Evolutionary conservation across 2,888 invertebrate genomes (phyloP), one percentile per base, ranked within the genome.

Genomic region (Agriotes lineatus): DNA sequence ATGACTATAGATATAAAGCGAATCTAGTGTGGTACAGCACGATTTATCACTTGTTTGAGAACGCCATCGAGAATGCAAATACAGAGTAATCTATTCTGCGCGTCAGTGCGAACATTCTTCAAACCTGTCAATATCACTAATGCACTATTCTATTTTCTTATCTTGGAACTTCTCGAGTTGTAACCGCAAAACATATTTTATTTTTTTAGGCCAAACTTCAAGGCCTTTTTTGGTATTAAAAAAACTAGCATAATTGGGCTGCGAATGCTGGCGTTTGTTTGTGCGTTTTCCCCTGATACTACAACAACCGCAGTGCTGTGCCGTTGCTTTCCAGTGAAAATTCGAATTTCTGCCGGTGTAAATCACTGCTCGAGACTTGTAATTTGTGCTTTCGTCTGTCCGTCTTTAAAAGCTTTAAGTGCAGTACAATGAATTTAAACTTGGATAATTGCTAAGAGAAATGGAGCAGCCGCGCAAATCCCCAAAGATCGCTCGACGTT

Each of bases 41-140:
- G 22, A 48, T 48, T 48, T 48, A 48, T 48, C 48, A 48, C 42
- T 57, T 57, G 22, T 42, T 42, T 42, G 25, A 57, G 42, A 14
- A 19, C 12, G 37, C 39, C 22, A 42, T 57, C 12, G 57, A 42
- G 22, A 57, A 57, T 57, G 57, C 57, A 57, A 57, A 57, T 57
- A 57, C 14, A 16, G 20, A 14, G 42, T 57, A 42, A 57, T 57
- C 57, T 39, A 57, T 57, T 57, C 39, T 12, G 42, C 42, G 42
- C 42, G 42, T 57, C 12, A 4, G 22, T 6, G 10, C 20, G 48
- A 48, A 48, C 48, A 48, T 48, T 22, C 42, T 57, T 42, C 42
- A 57, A 39, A 57, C 22, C 39, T 57, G 57, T 57, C 57, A 57
- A 22, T 20, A 57, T 25, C 42, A 42, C 16, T 42, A 25, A 16